Evolutionary conservation across 2,888 invertebrate genomes (phyloP).

Genomic region (Loripinus fragilis): DNA sequence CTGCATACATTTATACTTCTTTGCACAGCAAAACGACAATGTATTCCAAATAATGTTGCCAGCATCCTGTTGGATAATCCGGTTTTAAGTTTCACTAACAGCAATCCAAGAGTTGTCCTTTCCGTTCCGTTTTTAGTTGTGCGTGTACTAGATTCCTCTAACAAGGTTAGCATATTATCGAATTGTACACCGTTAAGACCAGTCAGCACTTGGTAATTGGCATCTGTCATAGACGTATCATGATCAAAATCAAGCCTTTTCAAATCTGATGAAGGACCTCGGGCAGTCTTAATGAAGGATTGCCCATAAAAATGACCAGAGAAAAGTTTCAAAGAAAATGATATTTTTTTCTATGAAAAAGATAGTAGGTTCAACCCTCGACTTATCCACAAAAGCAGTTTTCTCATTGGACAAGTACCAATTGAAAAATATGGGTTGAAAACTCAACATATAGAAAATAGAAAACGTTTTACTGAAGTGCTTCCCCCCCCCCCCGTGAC

Average conservation of each 20-base stretch:
- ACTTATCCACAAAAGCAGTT: too few relatives aligned
- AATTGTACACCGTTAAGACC: conserved; percentile 34
- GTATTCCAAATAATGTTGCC: conserved; percentile 41
- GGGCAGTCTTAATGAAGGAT: too few relatives aligned
- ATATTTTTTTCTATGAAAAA: too few relatives aligned
- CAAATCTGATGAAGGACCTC: neutral
- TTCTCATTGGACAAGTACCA: too few relatives aligned
- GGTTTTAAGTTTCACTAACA: conserved; percentile 38
- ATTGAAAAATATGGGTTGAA: too few relatives aligned
- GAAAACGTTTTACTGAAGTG: too few relatives aligned
- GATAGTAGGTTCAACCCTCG: too few relatives aligned
- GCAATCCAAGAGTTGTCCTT: conserved; percentile 38
- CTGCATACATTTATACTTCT: conserved; percentile 37
- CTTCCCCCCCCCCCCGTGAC: too few relatives aligned
- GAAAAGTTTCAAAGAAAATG: too few relatives aligned
- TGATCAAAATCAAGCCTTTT: neutral
- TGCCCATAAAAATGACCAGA: too few relatives aligned
- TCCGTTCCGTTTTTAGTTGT: conserved; percentile 18
- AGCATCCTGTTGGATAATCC: conserved; percentile 37
- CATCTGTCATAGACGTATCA: conserved; percentile 35
- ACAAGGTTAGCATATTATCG: conserved; percentile 22
- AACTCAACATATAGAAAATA: too few relatives aligned
- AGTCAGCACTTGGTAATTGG: conserved; percentile 22
- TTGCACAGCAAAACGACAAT: conserved; percentile 34
- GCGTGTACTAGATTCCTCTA: neutral